These are phyloP conservation scores for Zosterops borbonicus DNA, from an alignment of 2,113 vertebrate species.

Conservation along the genomic window DNA sequence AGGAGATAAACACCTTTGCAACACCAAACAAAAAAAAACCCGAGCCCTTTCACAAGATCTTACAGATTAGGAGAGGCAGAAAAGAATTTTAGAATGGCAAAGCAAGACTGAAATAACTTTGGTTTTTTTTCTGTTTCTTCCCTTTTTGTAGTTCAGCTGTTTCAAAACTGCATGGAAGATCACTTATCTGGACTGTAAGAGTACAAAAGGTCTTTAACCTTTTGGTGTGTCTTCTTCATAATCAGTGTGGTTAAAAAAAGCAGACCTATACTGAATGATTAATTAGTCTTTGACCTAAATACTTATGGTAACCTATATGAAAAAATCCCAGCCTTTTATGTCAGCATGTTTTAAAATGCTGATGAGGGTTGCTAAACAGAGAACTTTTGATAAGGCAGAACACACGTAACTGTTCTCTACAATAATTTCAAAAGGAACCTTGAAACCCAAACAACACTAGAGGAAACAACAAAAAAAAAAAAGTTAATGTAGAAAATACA, in stretches of 20 bases:
- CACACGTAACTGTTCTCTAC: background rate
- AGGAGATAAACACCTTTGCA: background rate
- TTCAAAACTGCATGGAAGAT: background rate
- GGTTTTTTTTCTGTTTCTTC: background rate
- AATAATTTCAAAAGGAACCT: background rate
- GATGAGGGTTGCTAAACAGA: background rate
- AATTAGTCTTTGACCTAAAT: conserved; percentile 3
- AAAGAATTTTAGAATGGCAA: background rate
- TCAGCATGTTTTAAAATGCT: background rate
- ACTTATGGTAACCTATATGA: background rate
- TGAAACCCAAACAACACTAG: background rate
- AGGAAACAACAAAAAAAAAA: background rate
- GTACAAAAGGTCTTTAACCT: conserved; percentile 1
- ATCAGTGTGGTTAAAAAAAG: background rate
- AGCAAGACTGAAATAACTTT: background rate
- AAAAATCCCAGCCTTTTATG: background rate
- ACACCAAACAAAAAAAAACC: background rate
- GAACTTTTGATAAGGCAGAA: background rate
- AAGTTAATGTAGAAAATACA: background rate
- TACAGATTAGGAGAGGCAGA: background rate
- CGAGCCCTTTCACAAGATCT: background rate
- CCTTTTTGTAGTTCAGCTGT: background rate
- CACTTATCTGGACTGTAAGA: background rate
- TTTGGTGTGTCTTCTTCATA: background rate
- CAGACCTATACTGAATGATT: background rate